A percentile compares a stretch with the other conserved stretches of the same genome.
phyloP scores from a whole-genome alignment of 2,113 vertebrate species.

The Deroptyus accipitrinus region DNA sequence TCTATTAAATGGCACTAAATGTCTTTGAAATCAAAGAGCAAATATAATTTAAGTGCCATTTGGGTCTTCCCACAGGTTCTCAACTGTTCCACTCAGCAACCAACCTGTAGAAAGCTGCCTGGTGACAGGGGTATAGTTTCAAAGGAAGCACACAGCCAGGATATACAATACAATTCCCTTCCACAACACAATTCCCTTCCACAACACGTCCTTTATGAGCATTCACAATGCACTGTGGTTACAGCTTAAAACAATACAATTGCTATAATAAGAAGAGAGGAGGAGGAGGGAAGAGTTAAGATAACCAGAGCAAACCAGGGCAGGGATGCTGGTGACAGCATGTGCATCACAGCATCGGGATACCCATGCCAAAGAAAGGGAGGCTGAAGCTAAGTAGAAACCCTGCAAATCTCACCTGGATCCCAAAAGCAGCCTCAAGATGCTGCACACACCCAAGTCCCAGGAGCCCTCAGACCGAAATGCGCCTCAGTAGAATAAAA shows the following conservation, averaged over 20 bases:
- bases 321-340: neutral
- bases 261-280: neutral
- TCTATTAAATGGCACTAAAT: constrained; percentile 72
- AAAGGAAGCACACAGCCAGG: constrained; percentile 61
- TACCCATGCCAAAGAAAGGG: neutral
- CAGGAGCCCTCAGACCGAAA: rapidly evolving
- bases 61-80: constrained; percentile 77
- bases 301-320: neutral
- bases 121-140: constrained; percentile 72
- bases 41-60: constrained; percentile 82
- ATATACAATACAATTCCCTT: constrained; percentile 41
- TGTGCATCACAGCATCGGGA: rapidly evolving
- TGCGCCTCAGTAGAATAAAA: rapidly evolving
- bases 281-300: neutral
- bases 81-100: constrained; percentile 69
- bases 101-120: constrained; percentile 67
- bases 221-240: constrained; percentile 11
- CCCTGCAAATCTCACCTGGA: neutral
- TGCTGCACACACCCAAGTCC: neutral
- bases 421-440: neutral
- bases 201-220: constrained; percentile 64
- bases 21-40: constrained; percentile 75
- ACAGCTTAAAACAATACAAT: constrained; percentile 27
- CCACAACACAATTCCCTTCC: constrained; percentile 43
- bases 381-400: neutral